Evolutionary conservation across 2,113 vertebrate species (phyloP), one percentile per base, ranked within the genome.

Genomic region (Coptodon bakossiorum): DNA sequence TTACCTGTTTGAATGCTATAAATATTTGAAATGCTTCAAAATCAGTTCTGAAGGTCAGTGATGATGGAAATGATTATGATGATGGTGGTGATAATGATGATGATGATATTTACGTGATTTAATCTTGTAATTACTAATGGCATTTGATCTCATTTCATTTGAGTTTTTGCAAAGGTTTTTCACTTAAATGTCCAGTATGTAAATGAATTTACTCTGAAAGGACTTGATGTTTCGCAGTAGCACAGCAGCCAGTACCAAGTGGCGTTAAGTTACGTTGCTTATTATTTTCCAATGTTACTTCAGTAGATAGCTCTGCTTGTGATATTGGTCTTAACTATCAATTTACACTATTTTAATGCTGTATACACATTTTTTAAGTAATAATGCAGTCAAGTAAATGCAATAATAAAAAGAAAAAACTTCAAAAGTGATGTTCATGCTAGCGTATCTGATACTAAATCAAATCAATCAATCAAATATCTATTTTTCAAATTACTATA

Each of bases 11-110:
- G 81, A 73, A 84, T 87, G 43, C 56, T 76, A 85, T 91, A 80
- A 89, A 86, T 93, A 91, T 88, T 91, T 93, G 36, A 93, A 17
- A 85, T 83, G 4, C n/a, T 57, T 29, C 57, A 22, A 89, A 84
- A 91, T 84, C 68, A 40, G 22, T 43, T 89, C 40, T 89, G 56
- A 85, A 89, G 80, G 83, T 90, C 76, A 87, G 40, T 53, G 38
- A 88, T 82, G 52, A 57, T 82, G 34, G 17, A 27, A 81, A 59
- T 73, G 36, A 81, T 88, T n/a, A 86, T 88, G 61, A 82, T 80
- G 80, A 86, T 38, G 50, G 2, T 3, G 4, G 57, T n/a, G 16
- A 66, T 50, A 16, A 73, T 73, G 68, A 73, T 73, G 38, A 71
- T 56, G 48, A 5, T 16, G 16, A 53, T 68, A 63, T 83, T 79